A percentile compares a stretch with the other conserved stretches of the same genome.
Evolutionary conservation across 1,140 invertebrate species (phyloP).

Genomic region (Stegodyphus dumicola): DNA sequence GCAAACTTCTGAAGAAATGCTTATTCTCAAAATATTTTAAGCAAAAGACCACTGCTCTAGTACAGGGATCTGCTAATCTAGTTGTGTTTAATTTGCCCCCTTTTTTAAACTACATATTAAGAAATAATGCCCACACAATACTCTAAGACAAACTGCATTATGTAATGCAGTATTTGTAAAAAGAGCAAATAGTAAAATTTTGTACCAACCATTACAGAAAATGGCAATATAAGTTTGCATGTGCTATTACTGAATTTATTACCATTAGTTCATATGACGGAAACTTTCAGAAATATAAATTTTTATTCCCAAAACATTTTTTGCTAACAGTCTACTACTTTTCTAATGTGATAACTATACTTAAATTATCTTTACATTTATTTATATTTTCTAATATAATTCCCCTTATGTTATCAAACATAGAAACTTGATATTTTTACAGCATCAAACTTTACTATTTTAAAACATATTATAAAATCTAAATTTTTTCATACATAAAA

Average conservation of each 20-base stretch:
- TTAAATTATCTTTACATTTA: not conserved
- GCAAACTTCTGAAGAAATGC: not conserved
- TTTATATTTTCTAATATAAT: not conserved
- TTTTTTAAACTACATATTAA: not conserved
- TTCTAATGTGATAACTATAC: not conserved
- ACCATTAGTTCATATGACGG: too few relatives aligned
- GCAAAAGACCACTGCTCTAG: too few relatives aligned
- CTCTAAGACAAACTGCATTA: too few relatives aligned
- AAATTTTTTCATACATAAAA: not conserved
- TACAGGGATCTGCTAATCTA: not conserved
- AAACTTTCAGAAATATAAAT: too few relatives aligned
- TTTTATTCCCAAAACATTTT: not conserved
- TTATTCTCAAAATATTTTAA: not conserved
- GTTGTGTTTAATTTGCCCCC: not conserved
- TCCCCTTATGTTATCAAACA: not conserved
- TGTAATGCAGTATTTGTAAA: too few relatives aligned
- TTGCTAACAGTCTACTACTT: not conserved
- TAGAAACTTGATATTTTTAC: not conserved
- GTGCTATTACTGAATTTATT: too few relatives aligned
- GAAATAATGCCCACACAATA: too few relatives aligned
- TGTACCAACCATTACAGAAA: too few relatives aligned
- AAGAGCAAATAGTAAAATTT: too few relatives aligned
- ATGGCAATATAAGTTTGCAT: too few relatives aligned
- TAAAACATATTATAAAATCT: not conserved
- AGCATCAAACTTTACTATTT: not conserved